Evolutionary conservation across 2,888 invertebrate genomes (phyloP), one percentile per base, ranked within the genome.

Genomic region (Sarcophaga caerulescens): DNA sequence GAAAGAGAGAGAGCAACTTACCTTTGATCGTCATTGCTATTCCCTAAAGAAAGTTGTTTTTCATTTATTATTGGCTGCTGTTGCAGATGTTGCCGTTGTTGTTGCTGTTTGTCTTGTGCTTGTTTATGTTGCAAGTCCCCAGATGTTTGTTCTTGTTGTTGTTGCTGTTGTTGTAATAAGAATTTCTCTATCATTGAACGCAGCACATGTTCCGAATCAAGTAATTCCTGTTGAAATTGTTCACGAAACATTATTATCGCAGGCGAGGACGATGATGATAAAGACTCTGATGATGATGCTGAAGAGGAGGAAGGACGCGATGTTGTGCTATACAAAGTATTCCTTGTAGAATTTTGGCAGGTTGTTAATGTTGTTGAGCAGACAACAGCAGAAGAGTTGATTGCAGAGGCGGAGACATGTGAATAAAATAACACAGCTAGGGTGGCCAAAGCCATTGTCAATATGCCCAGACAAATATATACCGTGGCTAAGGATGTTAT

Each of bases 391-490:
- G 52, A 52, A 17, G 17, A 52, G 17, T 17, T 14, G 52, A 35
- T 35, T 35, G 52, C 12, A 19, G 75, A 76, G 68, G 84, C 80
- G 82, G 89, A 90, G 8, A 89, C 89, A 78, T 91, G 89, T 52
- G 91, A 90, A 47, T 92, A 92, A 85, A 92, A 92, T 44, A 92
- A 88, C 21, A 92, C 89, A 19, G 92, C 88, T 19, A 92, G 89
- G 44, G 91, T 90, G 74, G 90, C 91, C 85, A 92, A 80, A 81
- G 91, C 90, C 3, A 92, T 87, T 45, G 92, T 89, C 19, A 92
- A 88, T 8, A 91, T 89, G 12, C 91, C 92, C 85, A 92, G 84
- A 81, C 91, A 91, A 19, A 91, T 89, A 81, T 92, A 92, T 59
- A 92, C 90, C 45, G 88, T 80, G 66, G 76, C 81, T 69, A 90